Evolutionary conservation across 2,888 invertebrate species (phyloP), one percentile per base, ranked within the genome.

Genomic region (Microplitis manilae): DNA sequence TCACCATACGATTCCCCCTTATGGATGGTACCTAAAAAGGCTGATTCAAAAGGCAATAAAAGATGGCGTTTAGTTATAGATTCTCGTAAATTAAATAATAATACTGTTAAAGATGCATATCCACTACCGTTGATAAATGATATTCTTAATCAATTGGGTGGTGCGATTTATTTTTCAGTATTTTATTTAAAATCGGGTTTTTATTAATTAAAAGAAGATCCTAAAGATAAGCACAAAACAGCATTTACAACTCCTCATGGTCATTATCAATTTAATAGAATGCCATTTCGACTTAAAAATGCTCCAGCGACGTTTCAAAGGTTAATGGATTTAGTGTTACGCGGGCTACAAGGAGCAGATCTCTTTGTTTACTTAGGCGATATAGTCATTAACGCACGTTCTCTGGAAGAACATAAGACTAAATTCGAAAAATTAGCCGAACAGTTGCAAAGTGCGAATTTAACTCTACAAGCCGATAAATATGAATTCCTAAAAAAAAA

Each of bases 191-290:
- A 68, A 6, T 50, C 38, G 4, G 75, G 69, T n/a, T 73, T 73
- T 13, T 50, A 73, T 38, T 67, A 73, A 6, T 67, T 73, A 0
- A 40, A 39, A 9, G 7, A 67, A 6, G 30, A 73, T 6, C 20
- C 65, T 6, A 17, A 50, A 30, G 50, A 68, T 38, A 17, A 38
- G 68, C 38, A 17, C 1, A 74, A 68, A 68, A 74, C 74, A 2
- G 68, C 80, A 62, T 74, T 74, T 61, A 65, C 74, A 6, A 74
- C 74, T n/a, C 74, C 74, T 15, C 59, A 59, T 7, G 68, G 74
- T 59, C 68, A 68, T 60, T 74, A 41, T 20, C 59, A 74, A 13
- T 13, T 15, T 1, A 61, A 61, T 15, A 41, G 59, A 7, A 74
- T 68, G 68, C 60, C 68, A 1, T 74, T 74, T 60, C 68, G 74